Evolutionary conservation across 2,888 invertebrate genomes (phyloP), one percentile per base, ranked within the genome.

Genomic region (Mythimna vitellina): DNA sequence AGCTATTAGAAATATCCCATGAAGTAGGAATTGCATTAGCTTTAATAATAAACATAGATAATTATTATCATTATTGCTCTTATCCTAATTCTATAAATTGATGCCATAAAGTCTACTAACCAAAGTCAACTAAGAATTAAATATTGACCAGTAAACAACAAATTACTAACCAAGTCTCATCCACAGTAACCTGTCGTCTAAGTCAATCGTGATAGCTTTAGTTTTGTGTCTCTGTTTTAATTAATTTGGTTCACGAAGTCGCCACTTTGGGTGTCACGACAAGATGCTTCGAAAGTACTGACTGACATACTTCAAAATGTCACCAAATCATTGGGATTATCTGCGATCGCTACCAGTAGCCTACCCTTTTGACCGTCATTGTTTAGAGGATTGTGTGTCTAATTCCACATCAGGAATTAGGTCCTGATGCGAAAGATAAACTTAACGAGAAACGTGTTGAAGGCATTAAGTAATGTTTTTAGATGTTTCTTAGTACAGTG

Each of bases 221-320:
- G 93, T 94, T 94, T 95, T 94, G 95, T 93, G 94, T 95, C 93
- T 95, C 91, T 89, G 94, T 94, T 95, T 96, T 96, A 96, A 96
- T 96, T 96, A 96, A 96, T 96, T 96, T 96, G 94, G 95, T 94
- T 95, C 96, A 96, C 96, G 96, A 96, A 92, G 92, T 95, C 94
- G 93, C 96, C 96, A 96, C 96, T 95, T 95, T 89, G 92, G 92
- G 91, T 91, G 93, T 95, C 96, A 96, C 96, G 96, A 96, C 93
- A 89, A 88, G 90, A 93, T 89, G 91, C 86, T 89, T 89, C 92
- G 89, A 88, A 91, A 86, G 86, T 84, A 82, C 91, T 92, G 95
- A 95, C 89, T 96, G 96, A 96, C 96, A 96, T 89, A 95, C 95
- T 95, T 96, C 95, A 95, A 94, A 96, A 96, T 95, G 96, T 94